Percentiles rank a stretch among this genome's conserved stretches.
phyloP scores from a whole-genome alignment of 2,113 vertebrate species.

The Oryzias melastigma region DNA sequence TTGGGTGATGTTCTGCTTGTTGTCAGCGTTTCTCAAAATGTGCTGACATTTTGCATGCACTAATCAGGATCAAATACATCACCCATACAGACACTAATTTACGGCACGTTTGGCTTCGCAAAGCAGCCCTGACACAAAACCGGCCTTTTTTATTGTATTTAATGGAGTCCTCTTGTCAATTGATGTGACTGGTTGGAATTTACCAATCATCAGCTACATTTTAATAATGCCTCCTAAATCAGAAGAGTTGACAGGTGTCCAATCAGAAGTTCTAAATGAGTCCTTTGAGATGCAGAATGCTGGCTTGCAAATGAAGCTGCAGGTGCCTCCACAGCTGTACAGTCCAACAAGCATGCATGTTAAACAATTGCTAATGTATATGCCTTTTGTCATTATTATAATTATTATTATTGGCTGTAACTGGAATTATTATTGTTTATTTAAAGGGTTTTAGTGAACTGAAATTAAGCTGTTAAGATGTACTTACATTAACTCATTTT shows the following conservation, averaged over 20 bases:
- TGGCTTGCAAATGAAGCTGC: slow-evolving; percentile 84
- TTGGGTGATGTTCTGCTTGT: slow-evolving; percentile 76
- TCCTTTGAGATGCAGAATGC: slow-evolving; percentile 80
- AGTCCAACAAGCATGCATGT: slow-evolving; percentile 79
- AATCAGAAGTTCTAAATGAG: slow-evolving; percentile 85
- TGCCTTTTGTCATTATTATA: slow-evolving; percentile 28
- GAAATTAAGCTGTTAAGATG: too few species aligned
- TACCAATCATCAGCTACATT: slow-evolving; percentile 75
- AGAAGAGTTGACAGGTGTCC: slow-evolving; percentile 82
- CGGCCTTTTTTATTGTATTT: slow-evolving; percentile 2
- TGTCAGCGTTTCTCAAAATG: slow-evolving; percentile 80
- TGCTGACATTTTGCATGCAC: slow-evolving; percentile 76
- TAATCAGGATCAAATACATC: slow-evolving; percentile 84
- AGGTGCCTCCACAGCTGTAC: slow-evolving; percentile 83
- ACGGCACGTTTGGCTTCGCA: slow-evolving; percentile 63
- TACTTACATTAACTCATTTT: neutral
- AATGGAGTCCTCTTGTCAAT: slow-evolving; percentile 74
- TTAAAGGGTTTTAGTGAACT: too few species aligned
- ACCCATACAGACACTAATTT: slow-evolving; percentile 79
- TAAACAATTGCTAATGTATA: slow-evolving; percentile 56
- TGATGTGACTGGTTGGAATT: slow-evolving; percentile 78
- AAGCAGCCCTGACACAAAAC: slow-evolving; percentile 70
- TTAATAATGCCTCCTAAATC: slow-evolving; percentile 74
- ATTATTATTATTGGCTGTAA: slow-evolving; percentile 1
- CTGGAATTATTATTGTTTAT: neutral